Evolutionary conservation across 2,797 vertebrate genomes (phyloP), one percentile per base, ranked within the genome.

Genomic region (Coregonus sp.): DNA sequence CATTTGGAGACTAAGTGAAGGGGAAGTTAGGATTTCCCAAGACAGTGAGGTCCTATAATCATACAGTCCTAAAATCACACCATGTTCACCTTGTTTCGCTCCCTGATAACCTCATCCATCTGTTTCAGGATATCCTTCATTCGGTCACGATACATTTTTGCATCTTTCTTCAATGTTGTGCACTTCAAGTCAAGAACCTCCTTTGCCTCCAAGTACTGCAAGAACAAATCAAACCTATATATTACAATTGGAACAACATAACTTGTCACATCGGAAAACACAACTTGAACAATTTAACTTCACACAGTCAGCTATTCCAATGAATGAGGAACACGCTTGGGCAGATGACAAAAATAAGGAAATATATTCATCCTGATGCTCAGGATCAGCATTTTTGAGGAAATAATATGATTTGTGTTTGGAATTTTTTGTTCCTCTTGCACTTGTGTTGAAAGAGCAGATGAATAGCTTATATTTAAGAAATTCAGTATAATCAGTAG

Each of bases 81-180:
- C 59, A 59, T 61, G 31, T 33, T 78, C 73, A 97, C 97, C 96
- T 96, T 95, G 88, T 98, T 96, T 80, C 97, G 92, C 87, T 98
- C 97, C 0, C 73, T 77, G 78, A 94, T 94, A 54, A 98, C 96
- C 85, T 98, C 97, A 70, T 97, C 96, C 95, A 98, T 91, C 89
- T 98, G 97, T 75, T 91, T 90, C 80, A 98, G 80, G 61, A 95
- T 93, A 16, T 96, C 94, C 76, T 96, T 94, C 5, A 95, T 96
- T 18, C 95, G 92, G 11, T 95, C 94, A 7, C 93, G 94, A 80
- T 96, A 98, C 91, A 97, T 95, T 89, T 89, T 92, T 2, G 92
- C 90, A 75, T 98, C 96, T 77, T 96, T 96, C 79, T 90, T 94
- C 79, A 97, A 92, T 25, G 94, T 94, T 0, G 80, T 81, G 31